phyloP scores from a whole-genome alignment of 2,113 vertebrate genomes.

The Propithecus coquereli region DNA sequence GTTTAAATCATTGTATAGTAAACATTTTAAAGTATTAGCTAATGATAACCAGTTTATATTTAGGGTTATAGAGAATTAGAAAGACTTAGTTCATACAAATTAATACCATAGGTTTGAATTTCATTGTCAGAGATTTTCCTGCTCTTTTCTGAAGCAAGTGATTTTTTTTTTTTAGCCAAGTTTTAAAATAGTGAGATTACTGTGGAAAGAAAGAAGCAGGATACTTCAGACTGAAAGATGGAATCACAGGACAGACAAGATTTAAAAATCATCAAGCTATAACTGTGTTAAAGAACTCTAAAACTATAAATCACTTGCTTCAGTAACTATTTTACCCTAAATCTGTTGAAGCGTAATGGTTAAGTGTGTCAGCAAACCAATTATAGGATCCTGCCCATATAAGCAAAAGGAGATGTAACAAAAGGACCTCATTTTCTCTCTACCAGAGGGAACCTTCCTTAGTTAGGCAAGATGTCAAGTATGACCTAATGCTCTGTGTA shows the following conservation, averaged over 20 bases:
- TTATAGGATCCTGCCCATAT: not conserved
- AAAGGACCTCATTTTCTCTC: not conserved
- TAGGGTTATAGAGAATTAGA: not conserved
- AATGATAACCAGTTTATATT: not conserved
- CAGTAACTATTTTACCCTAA: not conserved
- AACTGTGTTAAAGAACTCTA: not conserved
- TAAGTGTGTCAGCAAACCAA: not conserved
- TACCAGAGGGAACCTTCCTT: not conserved
- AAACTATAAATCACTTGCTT: not conserved
- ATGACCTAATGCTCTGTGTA: not conserved
- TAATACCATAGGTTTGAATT: not conserved
- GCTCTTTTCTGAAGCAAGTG: not conserved
- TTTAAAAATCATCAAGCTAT: not conserved
- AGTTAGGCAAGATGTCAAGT: not conserved
- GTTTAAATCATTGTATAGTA: not conserved
- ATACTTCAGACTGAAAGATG: constrained; percentile 1
- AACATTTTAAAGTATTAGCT: constrained; percentile 8
- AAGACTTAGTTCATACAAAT: not conserved
- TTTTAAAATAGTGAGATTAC: constrained; percentile 35
- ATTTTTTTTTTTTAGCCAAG: not conserved
- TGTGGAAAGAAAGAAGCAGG: constrained; percentile 19
- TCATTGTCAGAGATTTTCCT: not conserved
- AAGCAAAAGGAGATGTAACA: not conserved
- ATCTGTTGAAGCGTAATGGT: not conserved
- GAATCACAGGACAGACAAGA: not conserved